These are phyloP conservation scores for Tychaedon coryphoeus DNA, from an alignment of 2,113 vertebrate species.

Conservation along the genomic window DNA sequence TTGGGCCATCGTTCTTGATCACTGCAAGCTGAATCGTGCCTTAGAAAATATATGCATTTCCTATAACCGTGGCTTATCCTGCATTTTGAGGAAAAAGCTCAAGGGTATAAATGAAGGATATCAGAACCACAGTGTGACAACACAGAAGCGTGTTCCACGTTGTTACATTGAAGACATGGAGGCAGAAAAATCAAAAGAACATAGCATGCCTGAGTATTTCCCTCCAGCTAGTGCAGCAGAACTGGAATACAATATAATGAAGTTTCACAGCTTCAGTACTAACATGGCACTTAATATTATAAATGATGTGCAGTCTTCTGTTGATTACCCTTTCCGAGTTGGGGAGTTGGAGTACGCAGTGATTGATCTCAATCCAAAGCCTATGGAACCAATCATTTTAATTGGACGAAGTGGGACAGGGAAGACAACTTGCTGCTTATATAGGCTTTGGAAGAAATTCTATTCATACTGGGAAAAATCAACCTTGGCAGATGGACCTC, in stretches of 20 bases:
- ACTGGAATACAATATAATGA: constrained; percentile 81
- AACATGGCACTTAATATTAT: constrained; percentile 82
- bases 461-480: constrained; percentile 77
- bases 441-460: constrained; percentile 81
- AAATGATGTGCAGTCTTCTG: constrained; percentile 64
- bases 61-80: constrained; percentile 76
- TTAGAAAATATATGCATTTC: constrained; percentile 73
- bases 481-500: constrained; percentile 58
- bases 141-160: constrained; percentile 69
- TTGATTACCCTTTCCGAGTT: constrained; percentile 82
- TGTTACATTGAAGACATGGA: constrained; percentile 76
- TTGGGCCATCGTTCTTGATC: constrained; percentile 81
- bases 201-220: constrained; percentile 68
- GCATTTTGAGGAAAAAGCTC: constrained; percentile 78
- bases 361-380: constrained; percentile 78
- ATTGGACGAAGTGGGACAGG: constrained; percentile 82
- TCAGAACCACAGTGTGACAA: constrained; percentile 40
- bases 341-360: constrained; percentile 78
- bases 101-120: constrained; percentile 68
- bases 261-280: constrained; percentile 85
- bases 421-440: constrained; percentile 82
- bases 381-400: constrained; percentile 79
- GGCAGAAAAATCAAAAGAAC: constrained; percentile 15
- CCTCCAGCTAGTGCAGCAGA: constrained; percentile 78
- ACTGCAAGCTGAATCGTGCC: constrained; percentile 70